Evolutionary conservation across 2,888 invertebrate genomes (phyloP).

Genomic region (Zygaena filipendulae): DNA sequence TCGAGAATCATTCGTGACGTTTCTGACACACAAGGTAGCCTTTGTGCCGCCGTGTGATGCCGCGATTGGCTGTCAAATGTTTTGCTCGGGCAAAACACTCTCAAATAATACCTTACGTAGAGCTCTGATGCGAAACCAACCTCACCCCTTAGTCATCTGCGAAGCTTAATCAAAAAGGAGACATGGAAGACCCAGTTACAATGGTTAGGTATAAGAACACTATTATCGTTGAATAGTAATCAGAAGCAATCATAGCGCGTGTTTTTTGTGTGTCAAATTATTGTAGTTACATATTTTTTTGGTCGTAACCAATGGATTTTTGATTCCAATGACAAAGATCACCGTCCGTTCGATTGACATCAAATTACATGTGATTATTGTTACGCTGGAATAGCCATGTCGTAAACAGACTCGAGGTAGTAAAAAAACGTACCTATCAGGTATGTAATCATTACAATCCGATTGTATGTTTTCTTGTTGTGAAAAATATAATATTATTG

Average conservation of each 20-base stretch:
- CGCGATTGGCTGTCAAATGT: slow-evolving; percentile 46
- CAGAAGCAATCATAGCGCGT: slow-evolving; percentile 52
- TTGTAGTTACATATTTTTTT: slow-evolving; percentile 34
- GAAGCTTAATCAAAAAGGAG: slow-evolving; percentile 15
- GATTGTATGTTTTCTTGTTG: too few relatives aligned
- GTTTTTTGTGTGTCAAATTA: slow-evolving; percentile 49
- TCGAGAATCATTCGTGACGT: slow-evolving; percentile 42
- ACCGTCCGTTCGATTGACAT: slow-evolving; percentile 54
- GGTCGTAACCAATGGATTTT: slow-evolving; percentile 34
- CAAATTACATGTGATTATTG: slow-evolving; percentile 36
- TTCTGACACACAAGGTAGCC: slow-evolving; percentile 60
- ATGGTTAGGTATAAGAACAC: slow-evolving; percentile 27
- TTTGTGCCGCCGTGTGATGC: slow-evolving; percentile 56
- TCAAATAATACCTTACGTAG: slow-evolving; percentile 23
- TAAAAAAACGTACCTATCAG: background rate
- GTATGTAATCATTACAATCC: too few relatives aligned
- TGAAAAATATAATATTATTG: too few relatives aligned
- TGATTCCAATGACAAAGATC: slow-evolving; percentile 57
- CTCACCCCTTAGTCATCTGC: slow-evolving; percentile 19
- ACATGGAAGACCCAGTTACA: slow-evolving; percentile 25
- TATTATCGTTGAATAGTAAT: slow-evolving; percentile 59
- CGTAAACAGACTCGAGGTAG: too few relatives aligned
- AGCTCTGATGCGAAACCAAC: slow-evolving; percentile 19
- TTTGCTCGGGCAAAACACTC: slow-evolving; percentile 50
- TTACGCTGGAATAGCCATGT: slow-evolving; percentile 2